phyloP scores from a whole-genome alignment of 2,797 vertebrate genomes.

The Falco novaeseelandiae region DNA sequence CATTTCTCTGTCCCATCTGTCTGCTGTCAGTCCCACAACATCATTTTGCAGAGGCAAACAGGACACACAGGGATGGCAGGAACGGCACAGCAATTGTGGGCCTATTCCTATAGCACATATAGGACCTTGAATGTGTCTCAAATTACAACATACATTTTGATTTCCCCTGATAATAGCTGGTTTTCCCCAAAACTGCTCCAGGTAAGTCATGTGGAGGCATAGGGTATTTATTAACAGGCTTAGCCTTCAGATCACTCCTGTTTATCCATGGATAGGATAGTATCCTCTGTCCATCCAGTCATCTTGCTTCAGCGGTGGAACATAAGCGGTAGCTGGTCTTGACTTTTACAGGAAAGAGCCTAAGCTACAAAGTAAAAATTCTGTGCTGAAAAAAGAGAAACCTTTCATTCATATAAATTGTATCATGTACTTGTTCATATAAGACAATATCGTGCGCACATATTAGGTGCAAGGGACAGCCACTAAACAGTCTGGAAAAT shows the following conservation, averaged over 20 bases:
- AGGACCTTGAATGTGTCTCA: not conserved
- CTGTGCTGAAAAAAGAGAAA: not conserved
- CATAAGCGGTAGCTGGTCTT: not conserved
- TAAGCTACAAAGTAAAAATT: not conserved
- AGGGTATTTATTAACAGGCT: not conserved
- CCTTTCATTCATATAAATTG: not conserved
- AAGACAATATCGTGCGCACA: not conserved
- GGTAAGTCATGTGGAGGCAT: not conserved
- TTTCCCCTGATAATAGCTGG: not conserved
- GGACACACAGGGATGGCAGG: not conserved
- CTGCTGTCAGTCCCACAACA: not conserved
- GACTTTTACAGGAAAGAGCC: not conserved
- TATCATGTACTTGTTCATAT: not conserved
- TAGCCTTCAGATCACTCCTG: not conserved
- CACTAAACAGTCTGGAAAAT: not conserved
- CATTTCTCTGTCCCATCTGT: not conserved
- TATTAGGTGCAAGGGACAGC: not conserved
- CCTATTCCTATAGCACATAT: not conserved
- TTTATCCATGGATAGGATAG: not conserved
- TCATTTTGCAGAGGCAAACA: not conserved
- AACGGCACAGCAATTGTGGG: not conserved
- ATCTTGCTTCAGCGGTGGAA: not conserved
- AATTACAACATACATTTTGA: not conserved
- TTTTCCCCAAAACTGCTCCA: not conserved
- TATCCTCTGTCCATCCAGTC: not conserved